Evolutionary conservation across 2,113 vertebrate species (phyloP).

Genomic region (Pangasianodon hypophthalmus): DNA sequence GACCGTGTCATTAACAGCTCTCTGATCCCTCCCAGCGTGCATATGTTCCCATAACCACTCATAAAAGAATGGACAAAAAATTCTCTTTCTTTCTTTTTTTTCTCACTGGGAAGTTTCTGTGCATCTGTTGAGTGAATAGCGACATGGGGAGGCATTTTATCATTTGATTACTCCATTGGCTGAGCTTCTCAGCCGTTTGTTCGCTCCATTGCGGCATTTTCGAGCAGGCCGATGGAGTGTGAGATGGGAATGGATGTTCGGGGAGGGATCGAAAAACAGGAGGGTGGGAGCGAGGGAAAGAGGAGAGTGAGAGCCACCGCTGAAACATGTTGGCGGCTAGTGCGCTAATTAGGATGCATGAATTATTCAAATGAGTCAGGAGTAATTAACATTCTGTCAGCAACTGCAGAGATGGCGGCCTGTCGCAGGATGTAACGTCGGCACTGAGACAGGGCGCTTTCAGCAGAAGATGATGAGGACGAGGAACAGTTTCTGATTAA

Average conservation of each 20-base stretch:
- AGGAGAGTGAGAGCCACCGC: conserved; percentile 64
- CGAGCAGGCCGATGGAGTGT: background rate
- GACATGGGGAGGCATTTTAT: background rate
- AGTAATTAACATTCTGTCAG: conserved; percentile 78
- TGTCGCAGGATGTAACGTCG: conserved; percentile 57
- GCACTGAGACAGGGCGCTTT: background rate
- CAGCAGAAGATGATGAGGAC: conserved; percentile 43
- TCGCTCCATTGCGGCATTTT: background rate
- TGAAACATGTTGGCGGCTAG: conserved; percentile 71
- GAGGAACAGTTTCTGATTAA: background rate
- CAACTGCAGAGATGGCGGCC: conserved; percentile 62
- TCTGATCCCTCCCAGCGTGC: conserved; percentile 57
- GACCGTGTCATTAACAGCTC: conserved; percentile 64
- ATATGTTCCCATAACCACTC: conserved; percentile 8
- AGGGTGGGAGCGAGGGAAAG: conserved; percentile 5
- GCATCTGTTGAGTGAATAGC: conserved; percentile 20
- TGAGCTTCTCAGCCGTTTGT: background rate
- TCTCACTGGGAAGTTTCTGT: background rate
- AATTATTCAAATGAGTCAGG: conserved; percentile 75
- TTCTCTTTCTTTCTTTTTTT: background rate
- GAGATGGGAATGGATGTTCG: conserved; percentile 14
- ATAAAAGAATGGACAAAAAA: background rate
- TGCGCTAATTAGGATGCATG: conserved; percentile 78
- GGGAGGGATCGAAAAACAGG: conserved; percentile 18
- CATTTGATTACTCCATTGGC: conserved; percentile 15